Conservation (phyloP, 2,797 vertebrate genomes). For the Platalea minor region DNA sequence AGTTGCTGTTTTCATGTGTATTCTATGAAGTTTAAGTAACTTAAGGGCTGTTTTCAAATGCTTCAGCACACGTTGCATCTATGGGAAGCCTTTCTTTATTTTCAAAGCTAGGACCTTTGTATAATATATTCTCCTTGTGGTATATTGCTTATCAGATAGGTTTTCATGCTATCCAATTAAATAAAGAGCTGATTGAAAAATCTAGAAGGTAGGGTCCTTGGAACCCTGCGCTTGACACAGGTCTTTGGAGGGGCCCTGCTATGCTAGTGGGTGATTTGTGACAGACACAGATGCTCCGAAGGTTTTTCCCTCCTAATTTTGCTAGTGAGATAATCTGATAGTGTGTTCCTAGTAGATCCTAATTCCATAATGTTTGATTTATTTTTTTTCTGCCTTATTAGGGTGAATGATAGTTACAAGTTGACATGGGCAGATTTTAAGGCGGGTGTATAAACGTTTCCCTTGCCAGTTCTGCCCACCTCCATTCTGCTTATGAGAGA, state of each 20-base stretch:
- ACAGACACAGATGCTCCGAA: background rate
- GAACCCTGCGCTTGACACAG: background rate
- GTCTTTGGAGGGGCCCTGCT: background rate
- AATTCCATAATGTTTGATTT: background rate
- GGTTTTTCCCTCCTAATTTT: background rate
- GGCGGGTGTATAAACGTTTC: background rate
- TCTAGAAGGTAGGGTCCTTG: background rate
- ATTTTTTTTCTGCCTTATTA: background rate
- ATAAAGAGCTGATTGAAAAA: background rate
- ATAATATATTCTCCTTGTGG: background rate
- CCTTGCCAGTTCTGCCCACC: background rate
- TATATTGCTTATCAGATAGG: background rate
- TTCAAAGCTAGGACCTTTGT: background rate
- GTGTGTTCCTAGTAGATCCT: accelerated
- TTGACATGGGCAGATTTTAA: background rate
- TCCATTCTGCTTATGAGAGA: background rate
- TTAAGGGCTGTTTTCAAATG: background rate
- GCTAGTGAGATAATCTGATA: background rate
- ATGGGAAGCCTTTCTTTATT: background rate
- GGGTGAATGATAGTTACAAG: background rate
- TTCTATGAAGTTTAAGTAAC: background rate
- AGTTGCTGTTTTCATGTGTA: background rate
- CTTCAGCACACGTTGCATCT: background rate
- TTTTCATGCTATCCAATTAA: background rate
- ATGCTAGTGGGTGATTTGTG: background rate